A percentile compares a stretch with the other conserved stretches of the same genome.
These are phyloP conservation scores for Podabrus alpinus DNA, from an alignment of 2,888 invertebrate genomes.

Conservation along the genomic window DNA sequence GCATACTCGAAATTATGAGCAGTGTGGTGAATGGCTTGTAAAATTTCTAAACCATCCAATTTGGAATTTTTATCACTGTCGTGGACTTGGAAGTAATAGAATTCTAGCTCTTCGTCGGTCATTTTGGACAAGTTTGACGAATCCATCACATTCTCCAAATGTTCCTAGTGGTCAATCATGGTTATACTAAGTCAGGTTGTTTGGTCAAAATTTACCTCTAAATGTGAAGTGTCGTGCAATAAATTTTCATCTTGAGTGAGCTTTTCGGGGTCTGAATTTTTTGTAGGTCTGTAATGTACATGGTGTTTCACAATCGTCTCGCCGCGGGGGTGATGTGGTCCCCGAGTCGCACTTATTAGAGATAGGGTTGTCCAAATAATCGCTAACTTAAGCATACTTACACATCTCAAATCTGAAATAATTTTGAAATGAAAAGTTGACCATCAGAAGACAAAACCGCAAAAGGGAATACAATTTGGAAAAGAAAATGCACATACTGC, in stretches of 20 bases:
- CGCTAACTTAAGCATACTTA: constrained; percentile 11
- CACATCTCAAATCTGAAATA: neutral
- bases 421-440: neutral
- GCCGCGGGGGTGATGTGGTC: constrained; percentile 69
- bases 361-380: constrained; percentile 23
- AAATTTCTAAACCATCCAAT: constrained; percentile 87
- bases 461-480: neutral
- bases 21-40: constrained; percentile 80
- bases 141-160: constrained; percentile 52
- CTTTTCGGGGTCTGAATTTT: constrained; percentile 58
- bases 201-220: constrained; percentile 58
- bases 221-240: constrained; percentile 68
- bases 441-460: neutral
- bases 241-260: constrained; percentile 72
- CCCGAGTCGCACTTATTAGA: constrained; percentile 53
- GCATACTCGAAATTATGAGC: constrained; percentile 62
- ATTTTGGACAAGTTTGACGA: constrained; percentile 68
- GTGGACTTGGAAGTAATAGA: constrained; percentile 84
- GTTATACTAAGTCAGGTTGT: neutral
- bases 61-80: constrained; percentile 89
- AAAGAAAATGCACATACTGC: neutral
- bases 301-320: constrained; percentile 55
- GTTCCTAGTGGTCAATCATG: constrained; percentile 46
- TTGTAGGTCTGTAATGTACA: constrained; percentile 65
- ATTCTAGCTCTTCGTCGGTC: constrained; percentile 84